A percentile compares a stretch with the other conserved stretches of the same genome.
These are phyloP conservation scores for Delphinus delphis DNA, from an alignment of 2,113 vertebrate genomes.

Conservation along the genomic window DNA sequence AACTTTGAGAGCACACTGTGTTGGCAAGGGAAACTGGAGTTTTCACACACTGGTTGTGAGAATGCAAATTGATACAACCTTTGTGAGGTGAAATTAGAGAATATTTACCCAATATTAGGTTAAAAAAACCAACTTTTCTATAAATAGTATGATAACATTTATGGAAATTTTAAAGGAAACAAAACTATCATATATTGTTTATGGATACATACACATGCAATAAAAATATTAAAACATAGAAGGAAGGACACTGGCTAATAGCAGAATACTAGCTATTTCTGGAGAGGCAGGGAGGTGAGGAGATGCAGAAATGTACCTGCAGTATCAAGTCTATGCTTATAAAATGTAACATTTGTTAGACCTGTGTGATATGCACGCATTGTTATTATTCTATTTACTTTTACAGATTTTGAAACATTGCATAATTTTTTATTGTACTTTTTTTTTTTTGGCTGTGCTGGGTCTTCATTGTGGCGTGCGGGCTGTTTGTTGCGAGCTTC, in stretches of 20 bases:
- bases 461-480: too few species aligned
- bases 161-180: not conserved
- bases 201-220: not conserved
- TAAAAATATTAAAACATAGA: not conserved
- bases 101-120: not conserved
- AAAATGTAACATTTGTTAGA: not conserved
- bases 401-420: not conserved
- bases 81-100: not conserved
- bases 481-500: too few species aligned
- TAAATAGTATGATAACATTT: not conserved
- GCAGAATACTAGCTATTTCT: not conserved
- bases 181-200: not conserved
- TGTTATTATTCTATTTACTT: not conserved
- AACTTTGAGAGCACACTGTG: not conserved
- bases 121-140: not conserved
- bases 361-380: not conserved
- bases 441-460: too few species aligned
- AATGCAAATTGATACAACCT: not conserved
- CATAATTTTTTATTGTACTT: not conserved
- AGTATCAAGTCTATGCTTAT: not conserved
- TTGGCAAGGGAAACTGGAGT: not conserved
- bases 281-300: not conserved
- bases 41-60: not conserved
- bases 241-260: not conserved
- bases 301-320: not conserved